Evolutionary conservation across 2,797 vertebrate genomes (phyloP), one percentile per base, ranked within the genome.

Genomic region (Falco novaeseelandiae): DNA sequence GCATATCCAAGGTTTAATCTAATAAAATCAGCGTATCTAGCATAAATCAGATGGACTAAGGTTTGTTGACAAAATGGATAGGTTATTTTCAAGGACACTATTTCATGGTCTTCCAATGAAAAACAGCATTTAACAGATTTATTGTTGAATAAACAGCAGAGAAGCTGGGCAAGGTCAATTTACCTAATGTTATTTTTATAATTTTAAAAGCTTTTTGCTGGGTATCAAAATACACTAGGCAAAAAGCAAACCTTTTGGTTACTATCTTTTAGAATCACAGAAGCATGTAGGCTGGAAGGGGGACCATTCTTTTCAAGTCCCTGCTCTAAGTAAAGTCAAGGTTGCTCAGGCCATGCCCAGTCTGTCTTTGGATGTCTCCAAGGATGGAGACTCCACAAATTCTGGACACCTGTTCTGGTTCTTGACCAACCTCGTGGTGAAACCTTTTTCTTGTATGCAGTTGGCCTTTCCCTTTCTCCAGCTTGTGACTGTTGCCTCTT

Each of bases 31-130:
- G 16, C 1, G 0, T 83, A 34, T 63, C 87, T 90, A 83, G 85
- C 63, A 89, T 57, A 90, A 95, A 90, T 42, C 71, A 85, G 71
- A 83, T 51, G 46, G 67, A 62, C 44, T 58, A 46, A 87, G 57
- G 55, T 71, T 85, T 87, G 93, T 72, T 89, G 81, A 89, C 81
- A 83, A 94, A 92, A 89, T 5, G 14, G 59, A 36, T 44, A 49
- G 52, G 44, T 90, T 94, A 87, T 93, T 94, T 95, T 85, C 90
- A 96, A 89, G 86, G 93, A 87, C 67, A 73, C 19, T 58, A 67
- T 89, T 83, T 89, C 71, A 83, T 4, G 1, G 23, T 46, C 49
- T 67, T 93, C n/a, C 61, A 71, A 61, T 67, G 82, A 94, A 89
- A 89, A 95, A 78, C 3, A 66, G 5, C 54, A 59, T 69, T 87